Percentiles rank a stretch among this genome's conserved stretches.
Conservation (phyloP, 1,140 invertebrate species). For the Antheraea mylitta region DNA sequence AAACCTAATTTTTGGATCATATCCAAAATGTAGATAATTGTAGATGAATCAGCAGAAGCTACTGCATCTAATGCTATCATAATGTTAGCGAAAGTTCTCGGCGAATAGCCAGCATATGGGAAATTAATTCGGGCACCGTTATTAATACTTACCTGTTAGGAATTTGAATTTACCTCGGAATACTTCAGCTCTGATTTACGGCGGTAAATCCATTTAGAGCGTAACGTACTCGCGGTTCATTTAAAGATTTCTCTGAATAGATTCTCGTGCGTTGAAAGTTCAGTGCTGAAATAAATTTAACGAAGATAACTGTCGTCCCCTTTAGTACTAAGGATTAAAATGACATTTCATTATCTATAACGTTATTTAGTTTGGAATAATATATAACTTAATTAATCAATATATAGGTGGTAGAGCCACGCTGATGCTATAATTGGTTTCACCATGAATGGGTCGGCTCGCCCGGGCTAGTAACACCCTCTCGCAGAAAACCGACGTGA, state of each 20-base stretch:
- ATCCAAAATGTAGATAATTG: background rate
- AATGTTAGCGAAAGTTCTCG: background rate
- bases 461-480: too few species aligned
- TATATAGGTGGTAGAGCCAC: too few species aligned
- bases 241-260: conserved; percentile 7
- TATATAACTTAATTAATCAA: too few species aligned
- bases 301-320: background rate
- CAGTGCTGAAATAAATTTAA: background rate
- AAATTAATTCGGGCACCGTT: conserved; percentile 26
- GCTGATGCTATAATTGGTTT: too few species aligned
- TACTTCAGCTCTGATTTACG: conserved; percentile 37
- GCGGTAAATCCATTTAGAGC: conserved; percentile 30
- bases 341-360: background rate
- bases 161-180: conserved; percentile 33
- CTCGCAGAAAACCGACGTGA: too few species aligned
- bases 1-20: background rate
- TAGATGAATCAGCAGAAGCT: background rate
- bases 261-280: background rate
- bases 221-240: conserved; percentile 11
- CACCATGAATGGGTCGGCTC: too few species aligned
- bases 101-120: conserved; percentile 18
- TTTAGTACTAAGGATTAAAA: background rate
- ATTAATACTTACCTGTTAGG: conserved; percentile 33
- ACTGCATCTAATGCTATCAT: background rate
- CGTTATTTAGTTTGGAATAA: too few species aligned